Base-by-base conservation (phyloP, 2,888 invertebrate species). In the Lycophotia porphyrea region DNA sequence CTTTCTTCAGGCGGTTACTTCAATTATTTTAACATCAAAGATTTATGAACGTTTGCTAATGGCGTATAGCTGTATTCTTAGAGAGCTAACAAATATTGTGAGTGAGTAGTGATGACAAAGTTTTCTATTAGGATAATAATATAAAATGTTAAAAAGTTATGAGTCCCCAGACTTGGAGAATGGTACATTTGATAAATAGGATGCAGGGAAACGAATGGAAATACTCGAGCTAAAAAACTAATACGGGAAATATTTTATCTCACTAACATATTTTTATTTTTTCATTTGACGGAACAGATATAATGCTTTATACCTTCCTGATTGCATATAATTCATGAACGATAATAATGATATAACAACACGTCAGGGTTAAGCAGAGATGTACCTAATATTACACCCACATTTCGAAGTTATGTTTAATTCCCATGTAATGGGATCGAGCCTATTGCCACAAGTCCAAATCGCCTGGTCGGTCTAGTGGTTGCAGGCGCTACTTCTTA, bases 61-160 rank as follows among this genome's bases (percentile, higher is more conserved):
- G 42, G 42, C 27, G 8, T 24, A 15, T 9, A 42, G 1, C 21
- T 21, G 68, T 27, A 13, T 55, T 49, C 34, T 27, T n/a, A 63
- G 9, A 47, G n/a, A 80, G 36, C 13, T 27, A 60, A 55, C 27
- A 49, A 64, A 74, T 49, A 49, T n/a, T 49, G 24, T 72, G 15
- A 52, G 44, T 49, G 34, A 49, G 52, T 67, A 71, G 52, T 58
- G 55, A 42, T 61, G 60, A 63, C 61, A 58, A 71, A 58, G 31
- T 63, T 61, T 18, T 39, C n/a, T n/a, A 15, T 34, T 34, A 55
- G n/a, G 42, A 69, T 73, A 76, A 69, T 73, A 76, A 74, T 63
- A 71, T 71, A 70, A 68, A 78, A 84, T 74, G 69, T 60, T 73
- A 74, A 72, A 67, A 78, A 69, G 68, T 82, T 74, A 76, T n/a